These are phyloP conservation scores for Siderastrea radians DNA, from an alignment of 92 coral and sea anemone genomes.

Conservation along the genomic window DNA sequence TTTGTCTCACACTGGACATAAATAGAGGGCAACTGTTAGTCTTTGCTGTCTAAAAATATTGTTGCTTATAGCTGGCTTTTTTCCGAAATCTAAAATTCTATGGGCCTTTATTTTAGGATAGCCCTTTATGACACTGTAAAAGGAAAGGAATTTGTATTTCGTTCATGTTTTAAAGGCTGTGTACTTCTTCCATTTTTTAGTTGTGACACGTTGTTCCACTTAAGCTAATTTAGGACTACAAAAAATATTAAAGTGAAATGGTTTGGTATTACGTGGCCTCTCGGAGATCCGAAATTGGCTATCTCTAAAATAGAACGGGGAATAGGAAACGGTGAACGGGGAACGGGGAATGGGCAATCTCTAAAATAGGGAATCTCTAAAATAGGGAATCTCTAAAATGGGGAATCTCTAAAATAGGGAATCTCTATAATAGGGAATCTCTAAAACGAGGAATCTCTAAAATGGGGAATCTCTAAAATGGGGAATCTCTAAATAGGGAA, in stretches of 20 bases:
- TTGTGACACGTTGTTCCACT: not conserved
- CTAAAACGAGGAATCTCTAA: no score
- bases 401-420: no score
- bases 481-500: no score
- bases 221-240: slow-evolving; percentile 13
- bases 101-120: slow-evolving; percentile 5
- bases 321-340: no score
- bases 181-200: not conserved
- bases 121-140: not conserved
- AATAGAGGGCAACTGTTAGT: not conserved
- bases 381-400: no score
- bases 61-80: not conserved
- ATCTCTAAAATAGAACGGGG: no score
- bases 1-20: slow-evolving; percentile 8
- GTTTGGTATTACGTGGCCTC: no score
- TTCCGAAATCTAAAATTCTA: slow-evolving; percentile 2
- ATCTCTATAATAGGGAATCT: no score
- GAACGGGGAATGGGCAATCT: no score
- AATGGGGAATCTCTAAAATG: no score
- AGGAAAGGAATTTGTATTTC: slow-evolving; percentile 1
- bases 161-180: not conserved
- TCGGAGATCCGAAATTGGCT: no score
- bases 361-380: no score
- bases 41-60: slow-evolving; percentile 5
- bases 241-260: not conserved